phyloP scores from a whole-genome alignment of 1,140 invertebrate genomes.

The Brachionus plicatilis region DNA sequence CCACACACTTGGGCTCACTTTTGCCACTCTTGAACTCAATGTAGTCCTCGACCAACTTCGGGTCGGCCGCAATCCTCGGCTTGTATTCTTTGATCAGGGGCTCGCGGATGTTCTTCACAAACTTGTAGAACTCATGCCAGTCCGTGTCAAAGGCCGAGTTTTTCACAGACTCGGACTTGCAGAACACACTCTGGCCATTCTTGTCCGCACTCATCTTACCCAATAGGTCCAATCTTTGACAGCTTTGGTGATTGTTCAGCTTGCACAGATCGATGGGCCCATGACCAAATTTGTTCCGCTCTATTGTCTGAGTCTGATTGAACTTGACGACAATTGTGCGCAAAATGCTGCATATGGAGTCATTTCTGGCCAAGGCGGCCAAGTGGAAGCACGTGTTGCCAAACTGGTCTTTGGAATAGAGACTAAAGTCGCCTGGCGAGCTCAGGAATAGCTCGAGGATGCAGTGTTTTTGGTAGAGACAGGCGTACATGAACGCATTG shows the following conservation, averaged over 20 bases:
- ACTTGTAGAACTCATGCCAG: conserved; percentile 1
- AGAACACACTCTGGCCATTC: not conserved
- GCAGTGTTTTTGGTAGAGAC: conserved; percentile 45
- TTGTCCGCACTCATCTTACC: not conserved
- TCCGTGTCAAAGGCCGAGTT: not conserved
- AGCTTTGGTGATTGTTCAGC: not conserved
- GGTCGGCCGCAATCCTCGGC: not conserved
- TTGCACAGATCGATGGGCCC: not conserved
- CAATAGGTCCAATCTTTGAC: not conserved
- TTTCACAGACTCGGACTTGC: not conserved
- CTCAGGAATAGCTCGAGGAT: conserved; percentile 46
- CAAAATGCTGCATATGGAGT: not conserved
- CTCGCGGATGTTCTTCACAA: not conserved
- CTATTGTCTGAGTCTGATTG: not conserved
- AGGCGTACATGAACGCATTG: conserved; percentile 50
- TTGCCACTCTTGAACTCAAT: not conserved
- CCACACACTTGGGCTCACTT: not conserved
- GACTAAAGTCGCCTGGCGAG: conserved; percentile 40
- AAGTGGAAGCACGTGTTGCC: conserved; percentile 38
- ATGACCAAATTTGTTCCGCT: not conserved
- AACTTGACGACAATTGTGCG: not conserved
- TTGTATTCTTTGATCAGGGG: conserved; percentile 7
- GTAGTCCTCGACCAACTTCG: not conserved
- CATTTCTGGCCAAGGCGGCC: not conserved
- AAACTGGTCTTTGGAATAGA: not conserved